Base-by-base conservation (phyloP, 2,113 vertebrate genomes). In the Neopipo cinnamomea region DNA sequence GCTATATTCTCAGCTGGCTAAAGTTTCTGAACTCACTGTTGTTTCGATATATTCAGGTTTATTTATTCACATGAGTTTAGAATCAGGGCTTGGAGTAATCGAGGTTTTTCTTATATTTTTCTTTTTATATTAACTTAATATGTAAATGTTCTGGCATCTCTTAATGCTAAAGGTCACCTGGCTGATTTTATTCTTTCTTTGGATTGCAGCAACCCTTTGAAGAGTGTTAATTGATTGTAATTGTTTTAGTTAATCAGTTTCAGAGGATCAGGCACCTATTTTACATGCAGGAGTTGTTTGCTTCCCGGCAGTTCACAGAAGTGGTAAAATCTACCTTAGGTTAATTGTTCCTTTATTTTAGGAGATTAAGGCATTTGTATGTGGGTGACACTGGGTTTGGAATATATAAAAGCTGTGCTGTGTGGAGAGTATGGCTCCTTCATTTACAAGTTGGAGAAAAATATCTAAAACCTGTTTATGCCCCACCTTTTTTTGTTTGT, bases 151-250 rank as follows among this genome's bases (percentile, higher is more conserved):
- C 83, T 80, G 52, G 25, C 8, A 17, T 84, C 70, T 94, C 67
- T 89, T 95, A 91, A 68, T 79, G 76, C n/a, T 94, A 94, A 96
- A 96, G 96, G 93, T 96, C 92, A 94, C 67, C 73, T 81, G 76
- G 52, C 66, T 95, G 96, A 97, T 97, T 95, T 92, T 66, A 18
- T 78, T 95, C 83, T 67, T 89, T 85, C 92, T 95, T 82, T 92
- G 90, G 52, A 92, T 92, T 95, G 79, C 66, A 87, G 70, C 49
- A 95, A 78, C 66, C 18, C 61, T 87, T 93, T 91, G 66, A 94
- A 93, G 92, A 68, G 62, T 73, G 70, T 68, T 97, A 96, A 95
- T 96, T 96, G 91, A 97, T 82, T 95, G 91, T 97, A 96, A 94
- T 96, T 95, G 76, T 94, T 96, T 91, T 87, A 93, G 73, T 88